Base-by-base conservation (phyloP, 2,113 vertebrate genomes). In the Pelobates fuscus region DNA sequence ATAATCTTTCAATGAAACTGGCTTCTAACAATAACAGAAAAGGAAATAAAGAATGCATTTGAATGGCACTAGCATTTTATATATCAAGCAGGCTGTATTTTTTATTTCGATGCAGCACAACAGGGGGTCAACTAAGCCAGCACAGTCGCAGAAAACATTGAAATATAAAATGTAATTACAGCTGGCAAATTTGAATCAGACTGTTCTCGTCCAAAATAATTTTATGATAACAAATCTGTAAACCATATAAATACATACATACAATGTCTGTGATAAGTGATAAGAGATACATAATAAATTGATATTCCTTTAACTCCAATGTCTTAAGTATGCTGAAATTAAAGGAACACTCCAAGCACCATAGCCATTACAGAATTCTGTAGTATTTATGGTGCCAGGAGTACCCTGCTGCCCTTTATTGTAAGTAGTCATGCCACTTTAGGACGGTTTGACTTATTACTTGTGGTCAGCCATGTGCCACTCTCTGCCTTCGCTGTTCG, bases 61-160 rank as follows among this genome's bases (percentile, higher is more conserved):
- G 63, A 76, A 76, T 76, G 72, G 57, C 66, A 67, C 32, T n/a
- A 46, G 49, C 27, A 59, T 75, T 67, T 67, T 54, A 67, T 75
- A 66, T 67, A 67, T 24, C 41, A 52, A 75, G 61, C 49, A 49
- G 44, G 62, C 43, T 67, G 24, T 67, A 57, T 23, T 58, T 75
- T 67, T 66, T 67, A 58, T 75, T 49, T 59, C 67, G 55, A 49
- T 29, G 15, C 37, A 23, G 25, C 71, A 30, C 63, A 75, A 63
- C 25, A 60, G 64, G 64, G 64, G 72, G 55, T 60, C 72, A 59
- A 30, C 41, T 62, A 76, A 60, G 64, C 37, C 64, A 67, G 72
- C 66, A 37, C 72, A 76, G 54, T 60, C 32, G 21, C 55, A 60
- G 54, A 67, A 66, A 75, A 75, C 58, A 43, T 61, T 58, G 49